A percentile compares a stretch with the other conserved stretches of the same genome.
Evolutionary conservation across 2,888 invertebrate species (phyloP).

Genomic region (Chromoteleia sp.): DNA sequence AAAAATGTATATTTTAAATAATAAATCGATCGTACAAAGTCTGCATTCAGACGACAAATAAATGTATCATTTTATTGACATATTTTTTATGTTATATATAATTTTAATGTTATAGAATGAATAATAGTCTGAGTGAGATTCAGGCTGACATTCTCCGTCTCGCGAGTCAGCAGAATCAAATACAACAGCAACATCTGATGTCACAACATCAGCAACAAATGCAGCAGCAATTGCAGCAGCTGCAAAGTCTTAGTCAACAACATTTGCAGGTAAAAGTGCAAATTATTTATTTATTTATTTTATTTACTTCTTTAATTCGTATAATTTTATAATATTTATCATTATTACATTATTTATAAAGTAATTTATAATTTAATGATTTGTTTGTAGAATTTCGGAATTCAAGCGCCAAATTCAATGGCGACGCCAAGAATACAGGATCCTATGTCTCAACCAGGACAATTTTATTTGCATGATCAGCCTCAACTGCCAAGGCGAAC

Average conservation of each 20-base stretch:
- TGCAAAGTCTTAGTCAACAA: slow-evolving; percentile 84
- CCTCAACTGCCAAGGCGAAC: slow-evolving; percentile 85
- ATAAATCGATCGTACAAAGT: too few species aligned
- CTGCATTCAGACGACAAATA: too few species aligned
- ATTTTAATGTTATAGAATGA: slow-evolving; percentile 88
- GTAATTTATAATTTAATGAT: not conserved
- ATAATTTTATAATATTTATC: not conserved
- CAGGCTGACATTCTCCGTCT: slow-evolving; percentile 97
- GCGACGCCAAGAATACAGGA: slow-evolving; percentile 78
- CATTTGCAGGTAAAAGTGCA: slow-evolving; percentile 78
- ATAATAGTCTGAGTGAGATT: slow-evolving; percentile 96
- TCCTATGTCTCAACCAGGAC: slow-evolving; percentile 85
- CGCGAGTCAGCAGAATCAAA: slow-evolving; percentile 92
- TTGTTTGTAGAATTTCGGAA: slow-evolving; percentile 76
- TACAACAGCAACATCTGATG: slow-evolving; percentile 88
- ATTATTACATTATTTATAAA: not conserved
- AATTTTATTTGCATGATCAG: slow-evolving; percentile 92
- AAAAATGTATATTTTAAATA: not conserved
- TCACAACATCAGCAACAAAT: slow-evolving; percentile 86
- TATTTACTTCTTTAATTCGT: not conserved
- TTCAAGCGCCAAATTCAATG: slow-evolving; percentile 79
- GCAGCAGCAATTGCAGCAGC: slow-evolving; percentile 87
- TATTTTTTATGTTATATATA: not conserved
- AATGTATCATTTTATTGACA: too few species aligned
- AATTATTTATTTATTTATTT: not conserved